A percentile compares a stretch with the other conserved stretches of the same genome.
Conservation (phyloP, 2,113 vertebrate species). For the Dolichotis patagonum region DNA sequence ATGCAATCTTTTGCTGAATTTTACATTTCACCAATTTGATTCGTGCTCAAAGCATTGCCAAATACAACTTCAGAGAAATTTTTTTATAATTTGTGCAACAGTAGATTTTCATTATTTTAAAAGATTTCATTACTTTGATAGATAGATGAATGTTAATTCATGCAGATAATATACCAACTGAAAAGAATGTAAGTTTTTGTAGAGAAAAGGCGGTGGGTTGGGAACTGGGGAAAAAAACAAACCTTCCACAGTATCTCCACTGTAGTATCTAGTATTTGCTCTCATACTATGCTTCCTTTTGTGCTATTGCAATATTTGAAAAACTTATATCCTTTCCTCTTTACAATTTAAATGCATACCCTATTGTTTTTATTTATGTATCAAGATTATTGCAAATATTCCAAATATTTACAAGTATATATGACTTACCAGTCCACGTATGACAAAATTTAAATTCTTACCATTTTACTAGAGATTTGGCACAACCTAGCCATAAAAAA, state of each 20-base stretch:
- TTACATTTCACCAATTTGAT: neutral
- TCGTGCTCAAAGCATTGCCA: neutral
- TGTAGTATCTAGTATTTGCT: neutral
- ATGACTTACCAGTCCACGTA: neutral
- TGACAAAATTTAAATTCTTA: neutral
- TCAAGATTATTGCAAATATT: neutral
- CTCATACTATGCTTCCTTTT: neutral
- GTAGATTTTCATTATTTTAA: neutral
- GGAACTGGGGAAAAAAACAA: neutral
- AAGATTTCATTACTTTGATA: neutral
- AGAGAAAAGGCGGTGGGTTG: neutral
- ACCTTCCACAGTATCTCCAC: neutral
- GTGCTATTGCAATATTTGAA: neutral
- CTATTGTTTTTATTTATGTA: neutral
- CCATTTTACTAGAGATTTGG: neutral
- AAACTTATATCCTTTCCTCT: neutral
- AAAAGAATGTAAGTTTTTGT: neutral
- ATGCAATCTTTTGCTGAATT: neutral
- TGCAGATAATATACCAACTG: neutral
- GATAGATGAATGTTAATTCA: neutral
- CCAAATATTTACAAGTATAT: neutral
- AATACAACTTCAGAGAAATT: neutral
- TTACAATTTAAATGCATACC: neutral
- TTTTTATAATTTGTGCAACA: neutral
- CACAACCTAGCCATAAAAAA: neutral